Evolutionary conservation across 1,140 invertebrate genomes (phyloP), one percentile per base, ranked within the genome.

Genomic region (Heterodera schachtii): DNA sequence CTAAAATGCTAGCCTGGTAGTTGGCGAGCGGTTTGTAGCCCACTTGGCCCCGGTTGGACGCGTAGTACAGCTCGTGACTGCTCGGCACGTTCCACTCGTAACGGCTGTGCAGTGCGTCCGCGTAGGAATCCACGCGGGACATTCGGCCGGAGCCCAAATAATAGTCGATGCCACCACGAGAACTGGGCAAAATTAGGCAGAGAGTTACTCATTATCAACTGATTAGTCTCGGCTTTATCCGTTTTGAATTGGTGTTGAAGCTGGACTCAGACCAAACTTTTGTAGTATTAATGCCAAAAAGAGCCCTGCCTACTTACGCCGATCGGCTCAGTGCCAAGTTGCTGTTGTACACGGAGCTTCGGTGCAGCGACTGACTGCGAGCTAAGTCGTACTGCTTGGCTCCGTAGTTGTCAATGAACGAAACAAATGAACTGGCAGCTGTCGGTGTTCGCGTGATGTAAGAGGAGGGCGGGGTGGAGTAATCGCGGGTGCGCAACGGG

Each of bases 71-170:
- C 3, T 87, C 88, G 82, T 90, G 87, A 43, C 81, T 88, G 41
- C 83, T 78, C 16, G 89, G 86, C 52, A 90, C 84, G 57, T 89
- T 79, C 77, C 81, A 89, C 66, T 89, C 88, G 78, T 89, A 89
- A 21, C 73, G 83, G 57, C 78, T 70, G 67, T 80, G 67, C 52
- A 73, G 78, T 6, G 87, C 86, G 69, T 85, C 83, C 66, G 90
- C 88, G 81, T 87, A 89, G 75, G 84, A 87, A 75, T 90, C 88
- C 43, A 89, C 89, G 57, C 88, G 89, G 16, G 86, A 89, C 49
- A 90, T 78, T 57, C 88, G 81, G 43, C 88, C 88, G 73, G 81
- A 79, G 67, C 87, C 87, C 49, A 86, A 74, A 71, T 86, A 89
- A 43, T 85, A 82, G 67, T 89, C 87, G 73, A 90, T 83, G 81